A percentile compares a stretch with the other conserved stretches of the same genome.
These are phyloP conservation scores for Brachymystax lenok DNA, from an alignment of 2,797 vertebrate genomes.

Conservation along the genomic window DNA sequence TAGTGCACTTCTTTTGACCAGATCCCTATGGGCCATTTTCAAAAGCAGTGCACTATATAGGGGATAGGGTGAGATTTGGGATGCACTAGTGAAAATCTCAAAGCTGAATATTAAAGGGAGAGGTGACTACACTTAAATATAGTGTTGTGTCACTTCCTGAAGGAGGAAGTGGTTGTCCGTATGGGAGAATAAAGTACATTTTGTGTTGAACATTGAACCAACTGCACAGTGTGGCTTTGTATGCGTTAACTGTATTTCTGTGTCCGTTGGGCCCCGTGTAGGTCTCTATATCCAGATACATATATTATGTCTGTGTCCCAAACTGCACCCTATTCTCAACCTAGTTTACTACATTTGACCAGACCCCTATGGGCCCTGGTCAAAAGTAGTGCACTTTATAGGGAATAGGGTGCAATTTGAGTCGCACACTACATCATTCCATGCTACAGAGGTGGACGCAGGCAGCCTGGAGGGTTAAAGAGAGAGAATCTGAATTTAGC, in stretches of 20 bases:
- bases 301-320: constrained; percentile 23
- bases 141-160: constrained; percentile 22
- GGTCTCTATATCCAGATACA: constrained; percentile 26
- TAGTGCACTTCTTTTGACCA: background rate
- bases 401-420: too few relatives aligned
- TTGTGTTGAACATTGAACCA: background rate
- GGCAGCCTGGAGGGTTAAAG: background rate
- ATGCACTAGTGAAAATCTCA: background rate
- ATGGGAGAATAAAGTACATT: background rate
- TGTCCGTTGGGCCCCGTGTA: background rate
- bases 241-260: background rate
- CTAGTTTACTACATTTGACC: too few relatives aligned
- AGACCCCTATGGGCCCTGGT: too few relatives aligned
- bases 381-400: too few relatives aligned
- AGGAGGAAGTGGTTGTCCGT: constrained; percentile 3
- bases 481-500: constrained; percentile 55
- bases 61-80: background rate
- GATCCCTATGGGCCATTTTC: background rate
- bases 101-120: constrained; percentile 2
- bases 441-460: background rate
- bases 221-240: background rate
- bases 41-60: too few relatives aligned
- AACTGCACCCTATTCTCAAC: too few relatives aligned
- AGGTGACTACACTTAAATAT: constrained; percentile 14
- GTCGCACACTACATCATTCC: too few relatives aligned